Evolutionary conservation across 2,113 vertebrate species (phyloP).

Genomic region (Agapornis roseicollis): DNA sequence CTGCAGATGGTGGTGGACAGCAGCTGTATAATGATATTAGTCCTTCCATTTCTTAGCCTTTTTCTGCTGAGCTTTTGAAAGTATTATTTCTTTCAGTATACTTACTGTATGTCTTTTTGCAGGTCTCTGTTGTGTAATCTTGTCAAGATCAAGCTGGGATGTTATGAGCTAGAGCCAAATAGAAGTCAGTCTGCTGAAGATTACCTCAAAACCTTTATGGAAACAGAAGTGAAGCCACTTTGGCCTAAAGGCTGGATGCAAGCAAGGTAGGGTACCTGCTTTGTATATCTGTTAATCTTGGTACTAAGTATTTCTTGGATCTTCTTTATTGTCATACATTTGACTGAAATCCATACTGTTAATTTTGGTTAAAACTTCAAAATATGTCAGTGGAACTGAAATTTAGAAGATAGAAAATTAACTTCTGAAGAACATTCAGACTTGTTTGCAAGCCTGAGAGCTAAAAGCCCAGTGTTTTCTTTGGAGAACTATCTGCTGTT

Average conservation of each 20-base stretch:
- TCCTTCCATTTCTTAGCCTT: background rate
- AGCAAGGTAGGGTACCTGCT: conserved; percentile 80
- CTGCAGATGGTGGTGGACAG: background rate
- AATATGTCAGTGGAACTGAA: background rate
- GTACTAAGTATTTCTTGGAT: background rate
- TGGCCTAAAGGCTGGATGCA: conserved; percentile 99
- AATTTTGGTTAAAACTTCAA: background rate
- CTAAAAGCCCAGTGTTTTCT: background rate
- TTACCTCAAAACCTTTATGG: conserved; percentile 98
- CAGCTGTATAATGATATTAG: background rate
- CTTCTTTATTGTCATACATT: background rate
- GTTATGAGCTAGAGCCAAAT: conserved; percentile 95
- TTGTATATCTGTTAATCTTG: background rate
- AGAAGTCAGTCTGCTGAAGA: conserved; percentile 92
- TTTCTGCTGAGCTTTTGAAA: background rate
- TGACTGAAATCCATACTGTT: background rate
- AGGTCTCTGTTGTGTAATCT: conserved; percentile 93
- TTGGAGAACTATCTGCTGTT: background rate
- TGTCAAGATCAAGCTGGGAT: conserved; percentile 94
- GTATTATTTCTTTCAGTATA: background rate
- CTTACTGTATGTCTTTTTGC: conserved; percentile 31
- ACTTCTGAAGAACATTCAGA: background rate
- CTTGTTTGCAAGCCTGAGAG: background rate
- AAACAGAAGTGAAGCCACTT: conserved; percentile 95
- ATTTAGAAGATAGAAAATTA: background rate